Base-by-base conservation (phyloP, 53 echinoderm and acorn worm genomes). In the Mesocentrotus franciscanus region DNA sequence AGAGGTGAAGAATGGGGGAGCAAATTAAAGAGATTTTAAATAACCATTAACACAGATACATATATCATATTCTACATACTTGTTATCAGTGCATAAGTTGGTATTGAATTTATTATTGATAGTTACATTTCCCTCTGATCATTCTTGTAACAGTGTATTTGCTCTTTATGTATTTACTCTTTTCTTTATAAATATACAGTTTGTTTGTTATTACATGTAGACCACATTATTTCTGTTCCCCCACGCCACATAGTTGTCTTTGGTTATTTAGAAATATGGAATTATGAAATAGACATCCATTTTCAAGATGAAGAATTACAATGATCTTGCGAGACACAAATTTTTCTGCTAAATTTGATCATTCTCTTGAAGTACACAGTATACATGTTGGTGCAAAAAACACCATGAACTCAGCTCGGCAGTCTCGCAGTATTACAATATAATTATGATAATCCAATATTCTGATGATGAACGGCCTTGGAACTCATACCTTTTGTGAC, bases 401-500 rank as follows among this genome's bases (percentile, higher is more conserved):
- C 32, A 30, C 11, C 74, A 74, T 32, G 9, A 26, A 71, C n/a
- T 26, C 71, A 71, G 78, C 36, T 78, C 7, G 15, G 13, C 17
- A 78, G 33, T 78, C 4, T 26, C 26, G 74, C 9, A 74, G 39
- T 79, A 75, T 39, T 79, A 79, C 8, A 81, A 39, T 81, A 81
- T 42, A 81, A 81, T 81, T 39, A 39, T 81, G 81, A 36, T 81
- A 36, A 81, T 39, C 20, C 42, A 81, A 81, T 76, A 30, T 76
- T 64, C 30, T 76, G 30, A 13, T 58, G 34, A 87, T 87, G 87
- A 58, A 87, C 57, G 58, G 87, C 29, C 57, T 81, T 26, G 87
- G 87, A 56, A 57, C 10, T 24, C 87, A 87, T 87, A 57, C 87
- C 87, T 87, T 87, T 57, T 87, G 58, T 87, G 87, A 87, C 87